Evolutionary conservation across 2,888 invertebrate species (phyloP).

Genomic region (Drosophila peninsularis): DNA sequence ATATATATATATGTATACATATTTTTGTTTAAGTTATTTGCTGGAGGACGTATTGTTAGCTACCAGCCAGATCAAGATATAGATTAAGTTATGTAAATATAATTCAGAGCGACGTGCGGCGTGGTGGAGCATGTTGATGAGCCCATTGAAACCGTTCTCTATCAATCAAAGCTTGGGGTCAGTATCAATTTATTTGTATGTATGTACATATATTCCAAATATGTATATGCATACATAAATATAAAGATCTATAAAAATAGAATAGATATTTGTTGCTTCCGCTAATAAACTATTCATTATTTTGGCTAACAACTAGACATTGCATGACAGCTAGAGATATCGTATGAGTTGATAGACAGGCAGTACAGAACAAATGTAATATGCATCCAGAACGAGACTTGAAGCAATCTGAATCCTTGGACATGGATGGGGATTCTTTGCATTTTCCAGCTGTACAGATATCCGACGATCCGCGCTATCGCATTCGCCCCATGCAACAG

Average conservation of each 20-base stretch:
- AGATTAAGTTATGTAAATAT: slow-evolving; percentile 3
- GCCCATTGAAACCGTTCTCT: slow-evolving; percentile 4
- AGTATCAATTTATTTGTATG: background rate
- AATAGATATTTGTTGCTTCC: slow-evolving; percentile 2
- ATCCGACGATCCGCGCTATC: slow-evolving; percentile 89
- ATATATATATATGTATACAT: background rate
- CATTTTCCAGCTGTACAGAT: slow-evolving; percentile 34
- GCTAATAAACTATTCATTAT: background rate
- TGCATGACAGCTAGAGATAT: no score
- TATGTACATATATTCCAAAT: background rate
- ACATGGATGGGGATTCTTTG: slow-evolving; percentile 27
- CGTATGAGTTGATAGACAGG: background rate
- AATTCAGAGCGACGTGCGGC: background rate
- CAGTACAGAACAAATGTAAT: slow-evolving; percentile 2
- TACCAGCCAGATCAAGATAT: background rate
- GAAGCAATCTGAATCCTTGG: background rate
- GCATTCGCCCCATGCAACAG: slow-evolving; percentile 85
- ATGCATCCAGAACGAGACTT: slow-evolving; percentile 41
- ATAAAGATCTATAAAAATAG: background rate
- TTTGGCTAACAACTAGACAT: no score
- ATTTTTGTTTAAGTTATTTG: background rate
- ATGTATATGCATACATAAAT: background rate
- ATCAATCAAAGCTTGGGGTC: background rate
- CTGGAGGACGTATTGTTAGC: background rate
- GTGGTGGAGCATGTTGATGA: slow-evolving; percentile 5